Evolutionary conservation across 2,888 invertebrate genomes (phyloP).

Genomic region (Cephus spinipes): DNA sequence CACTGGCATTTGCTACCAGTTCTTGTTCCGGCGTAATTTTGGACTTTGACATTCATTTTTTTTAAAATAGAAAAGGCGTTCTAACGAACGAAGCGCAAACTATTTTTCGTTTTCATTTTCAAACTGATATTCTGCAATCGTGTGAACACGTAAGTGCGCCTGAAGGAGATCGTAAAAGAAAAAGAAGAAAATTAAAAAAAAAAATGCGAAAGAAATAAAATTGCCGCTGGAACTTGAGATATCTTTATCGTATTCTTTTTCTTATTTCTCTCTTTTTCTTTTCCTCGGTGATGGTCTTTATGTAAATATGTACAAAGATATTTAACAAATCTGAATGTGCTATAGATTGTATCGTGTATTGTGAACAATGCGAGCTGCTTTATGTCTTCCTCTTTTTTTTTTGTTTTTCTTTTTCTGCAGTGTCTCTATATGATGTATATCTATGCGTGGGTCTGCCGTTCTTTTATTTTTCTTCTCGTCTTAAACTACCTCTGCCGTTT

Average conservation of each 20-base stretch:
- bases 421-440: background rate
- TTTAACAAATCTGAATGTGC: slow-evolving; percentile 54
- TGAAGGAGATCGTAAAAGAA: background rate
- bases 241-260: slow-evolving; percentile 28
- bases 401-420: background rate
- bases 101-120: background rate
- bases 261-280: slow-evolving; percentile 6
- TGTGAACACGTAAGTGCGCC: background rate
- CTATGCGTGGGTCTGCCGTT: slow-evolving; percentile 11
- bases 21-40: background rate
- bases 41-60: background rate
- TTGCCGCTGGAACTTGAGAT: slow-evolving; percentile 49
- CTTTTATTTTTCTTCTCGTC: slow-evolving; percentile 28
- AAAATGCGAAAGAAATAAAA: slow-evolving; percentile 11
- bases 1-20: background rate
- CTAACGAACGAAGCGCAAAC: background rate
- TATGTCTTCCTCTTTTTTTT: slow-evolving; percentile 2
- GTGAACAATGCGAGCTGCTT: slow-evolving; percentile 52
- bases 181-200: background rate
- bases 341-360: slow-evolving; percentile 45
- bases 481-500: slow-evolving; percentile 57
- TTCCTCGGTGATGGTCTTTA: slow-evolving; percentile 39
- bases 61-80: background rate
- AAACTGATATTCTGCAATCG: background rate
- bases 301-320: slow-evolving; percentile 58